phyloP scores from a whole-genome alignment of 2,113 vertebrate genomes.

The Myrmophylax atrothorax region DNA sequence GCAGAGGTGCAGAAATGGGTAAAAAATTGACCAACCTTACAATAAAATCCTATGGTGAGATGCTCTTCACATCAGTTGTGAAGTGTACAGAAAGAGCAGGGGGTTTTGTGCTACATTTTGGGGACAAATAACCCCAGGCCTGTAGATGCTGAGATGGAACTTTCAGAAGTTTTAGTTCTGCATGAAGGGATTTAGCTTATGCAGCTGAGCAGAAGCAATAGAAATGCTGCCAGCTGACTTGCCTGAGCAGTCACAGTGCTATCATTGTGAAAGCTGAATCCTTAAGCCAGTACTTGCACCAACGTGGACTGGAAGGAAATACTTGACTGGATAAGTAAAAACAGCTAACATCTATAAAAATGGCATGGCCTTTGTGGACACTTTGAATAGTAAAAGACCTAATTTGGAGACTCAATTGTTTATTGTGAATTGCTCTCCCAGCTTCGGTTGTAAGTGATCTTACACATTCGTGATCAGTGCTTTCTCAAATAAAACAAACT shows the following conservation, averaged over 20 bases:
- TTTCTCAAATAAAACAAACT: constrained; percentile 44
- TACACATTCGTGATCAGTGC: not conserved
- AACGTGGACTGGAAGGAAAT: not conserved
- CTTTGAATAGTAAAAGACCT: not conserved
- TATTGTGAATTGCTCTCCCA: not conserved
- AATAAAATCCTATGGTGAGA: not conserved
- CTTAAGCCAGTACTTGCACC: not conserved
- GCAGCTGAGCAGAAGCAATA: not conserved
- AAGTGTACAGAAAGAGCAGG: not conserved
- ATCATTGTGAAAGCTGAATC: not conserved
- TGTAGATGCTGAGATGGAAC: not conserved
- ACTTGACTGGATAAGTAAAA: not conserved
- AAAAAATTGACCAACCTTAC: not conserved
- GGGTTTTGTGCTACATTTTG: not conserved
- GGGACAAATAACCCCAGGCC: not conserved
- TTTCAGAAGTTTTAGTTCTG: not conserved
- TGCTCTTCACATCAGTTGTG: not conserved
- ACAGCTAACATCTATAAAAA: constrained; percentile 6
- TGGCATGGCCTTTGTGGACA: not conserved
- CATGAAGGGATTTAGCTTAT: not conserved
- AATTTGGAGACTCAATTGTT: not conserved
- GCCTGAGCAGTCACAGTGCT: not conserved
- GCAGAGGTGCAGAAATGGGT: not conserved
- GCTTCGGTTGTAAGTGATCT: constrained; percentile 34
- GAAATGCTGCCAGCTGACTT: not conserved